Base-by-base conservation (phyloP, 2,113 vertebrate species). In the Otolemur garnettii region DNA sequence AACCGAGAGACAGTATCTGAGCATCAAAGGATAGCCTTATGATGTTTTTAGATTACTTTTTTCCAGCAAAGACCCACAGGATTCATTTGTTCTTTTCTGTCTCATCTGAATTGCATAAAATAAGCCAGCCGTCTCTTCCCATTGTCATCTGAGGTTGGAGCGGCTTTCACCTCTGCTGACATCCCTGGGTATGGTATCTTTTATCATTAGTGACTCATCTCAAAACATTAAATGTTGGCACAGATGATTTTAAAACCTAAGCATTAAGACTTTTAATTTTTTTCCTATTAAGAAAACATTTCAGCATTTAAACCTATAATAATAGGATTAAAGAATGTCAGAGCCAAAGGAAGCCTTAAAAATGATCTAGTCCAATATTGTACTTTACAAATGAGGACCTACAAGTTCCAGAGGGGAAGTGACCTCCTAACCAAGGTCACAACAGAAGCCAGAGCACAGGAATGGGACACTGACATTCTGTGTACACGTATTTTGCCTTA, bases 221-320 rank as follows among this genome's bases (percentile, higher is more conserved):
- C 87, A 84, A 42, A 10, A 24, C 33, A 68, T 87, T 90, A 60
- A 90, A 87, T 55, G 5, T 66, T 94, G 53, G 26, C 42, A 87
- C 24, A 38, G 28, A 81, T 93, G n/a, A 59, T 87, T 92, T 68
- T 80, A 91, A 94, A 28, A 94, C 45, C 42, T 28, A 87, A 81
- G 26, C 33, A 84, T 93, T 90, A 94, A 93, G 64, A 69, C 71
- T 84, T 94, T 89, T 71, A 57, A 93, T 95, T 93, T 94, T 84
- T 95, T 64, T 45, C 42, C 64, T 87, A 64, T 91, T 94, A 87
- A 90, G 38, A 7, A 59, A 94, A 80, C 68, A 28, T 42, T 93
- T 91, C 77, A 18, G 30, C 33, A 45, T 75, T 94, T 93, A 83
- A 96, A 90, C 10, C 26, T 71, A 66, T 88, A 82, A 86, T 72